These are phyloP conservation scores for Nymphalis polychloros DNA, from an alignment of 2,888 invertebrate genomes.

Conservation along the genomic window DNA sequence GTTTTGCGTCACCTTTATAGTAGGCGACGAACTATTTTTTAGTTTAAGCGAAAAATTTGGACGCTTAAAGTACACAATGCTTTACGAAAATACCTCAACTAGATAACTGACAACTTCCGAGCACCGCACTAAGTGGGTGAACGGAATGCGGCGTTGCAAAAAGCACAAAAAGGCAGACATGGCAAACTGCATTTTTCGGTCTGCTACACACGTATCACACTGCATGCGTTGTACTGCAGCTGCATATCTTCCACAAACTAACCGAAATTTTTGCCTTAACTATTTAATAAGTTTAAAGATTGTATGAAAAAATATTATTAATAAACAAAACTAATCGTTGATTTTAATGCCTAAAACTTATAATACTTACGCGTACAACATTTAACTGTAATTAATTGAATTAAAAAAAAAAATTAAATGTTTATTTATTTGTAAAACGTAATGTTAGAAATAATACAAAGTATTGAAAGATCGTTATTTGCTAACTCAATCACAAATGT, in stretches of 20 bases:
- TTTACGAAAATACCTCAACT: constrained; percentile 14
- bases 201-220: constrained; percentile 39
- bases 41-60: not conserved
- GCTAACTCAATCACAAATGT: too few species aligned
- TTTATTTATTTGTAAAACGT: too few species aligned
- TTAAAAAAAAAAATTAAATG: too few species aligned
- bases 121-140: constrained; percentile 26
- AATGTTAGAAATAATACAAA: too few species aligned
- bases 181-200: constrained; percentile 55
- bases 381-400: too few species aligned
- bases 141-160: constrained; percentile 40
- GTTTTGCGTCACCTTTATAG: not conserved
- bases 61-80: constrained; percentile 9
- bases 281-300: too few species aligned
- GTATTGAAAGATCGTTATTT: too few species aligned
- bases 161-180: constrained; percentile 39
- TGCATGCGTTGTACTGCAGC: constrained; percentile 18
- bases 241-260: constrained; percentile 1
- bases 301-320: too few species aligned
- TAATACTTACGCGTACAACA: too few species aligned
- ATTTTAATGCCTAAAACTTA: too few species aligned
- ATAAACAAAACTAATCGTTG: too few species aligned
- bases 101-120: constrained; percentile 18
- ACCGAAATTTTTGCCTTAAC: constrained; percentile 7
- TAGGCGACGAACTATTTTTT: not conserved